These are phyloP conservation scores for Drosophila mimica DNA, from an alignment of 2,888 invertebrate genomes.

Conservation along the genomic window DNA sequence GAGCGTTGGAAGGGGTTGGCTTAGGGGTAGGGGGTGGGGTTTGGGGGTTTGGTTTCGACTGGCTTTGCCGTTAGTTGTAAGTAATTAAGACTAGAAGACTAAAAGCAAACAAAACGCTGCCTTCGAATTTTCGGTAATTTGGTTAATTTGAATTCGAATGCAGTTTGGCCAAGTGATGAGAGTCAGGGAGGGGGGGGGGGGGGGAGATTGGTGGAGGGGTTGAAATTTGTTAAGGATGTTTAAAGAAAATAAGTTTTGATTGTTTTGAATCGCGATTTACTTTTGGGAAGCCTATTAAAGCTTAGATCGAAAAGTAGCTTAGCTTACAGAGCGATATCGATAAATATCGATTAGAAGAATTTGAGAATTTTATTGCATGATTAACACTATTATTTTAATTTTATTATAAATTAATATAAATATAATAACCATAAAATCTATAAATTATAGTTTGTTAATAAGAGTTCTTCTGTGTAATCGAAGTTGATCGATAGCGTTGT, in stretches of 20 bases:
- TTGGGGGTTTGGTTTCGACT: slow-evolving; percentile 10
- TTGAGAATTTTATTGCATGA: neutral
- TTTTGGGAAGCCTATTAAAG: neutral
- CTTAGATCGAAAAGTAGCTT: slow-evolving; percentile 1
- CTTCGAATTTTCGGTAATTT: slow-evolving; percentile 67
- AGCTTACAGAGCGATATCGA: neutral
- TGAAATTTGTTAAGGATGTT: neutral
- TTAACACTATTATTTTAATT: neutral
- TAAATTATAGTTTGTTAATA: neutral
- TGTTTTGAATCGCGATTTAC: slow-evolving; percentile 9
- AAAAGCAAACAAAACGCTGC: slow-evolving; percentile 22
- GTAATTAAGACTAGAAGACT: slow-evolving; percentile 63
- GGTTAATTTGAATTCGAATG: slow-evolving; percentile 71
- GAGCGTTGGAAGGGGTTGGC: neutral
- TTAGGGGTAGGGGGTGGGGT: neutral
- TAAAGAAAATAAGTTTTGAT: slow-evolving; percentile 23
- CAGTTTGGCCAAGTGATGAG: slow-evolving; percentile 1
- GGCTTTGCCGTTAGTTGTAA: slow-evolving; percentile 61
- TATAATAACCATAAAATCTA: neutral
- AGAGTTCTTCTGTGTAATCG: neutral
- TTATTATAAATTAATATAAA: neutral
- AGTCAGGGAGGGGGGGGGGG: neutral
- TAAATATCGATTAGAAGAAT: neutral
- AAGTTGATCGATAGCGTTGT: neutral
- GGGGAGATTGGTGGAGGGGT: neutral